Evolutionary conservation across 2,888 invertebrate species (phyloP), one percentile per base, ranked within the genome.

Genomic region (Yponomeuta plumbellus): DNA sequence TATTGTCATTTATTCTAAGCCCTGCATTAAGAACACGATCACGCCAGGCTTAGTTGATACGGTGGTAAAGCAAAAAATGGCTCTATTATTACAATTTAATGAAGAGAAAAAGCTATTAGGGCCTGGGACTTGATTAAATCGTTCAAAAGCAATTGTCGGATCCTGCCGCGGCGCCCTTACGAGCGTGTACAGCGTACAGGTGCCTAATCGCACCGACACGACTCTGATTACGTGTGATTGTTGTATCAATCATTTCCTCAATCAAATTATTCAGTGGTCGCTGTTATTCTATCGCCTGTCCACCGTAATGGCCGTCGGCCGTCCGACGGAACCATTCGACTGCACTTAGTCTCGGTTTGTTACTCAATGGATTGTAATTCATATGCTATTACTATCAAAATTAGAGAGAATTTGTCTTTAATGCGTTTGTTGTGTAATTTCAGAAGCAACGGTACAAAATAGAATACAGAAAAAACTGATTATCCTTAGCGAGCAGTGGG

Each of bases 171-270:
- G n/a, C n/a, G 66, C 76, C 80, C 76, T 75, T 74, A 63, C 23
- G 63, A 40, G 61, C 63, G 34, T 13, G 20, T 75, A 79, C 78
- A 74, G 76, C 71, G 76, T 72, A 70, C 80, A 76, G 75, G 75
- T 78, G 80, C 81, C 78, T 89, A 88, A 90, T 89, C 84, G 87
- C 78, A 77, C 81, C 81, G 79, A 83, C 90, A 89, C 90, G 89
- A 88, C 84, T 88, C 81, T 86, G 85, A 88, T 88, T 89, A 89
- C 83, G 82, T 81, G 81, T 84, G 89, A 88, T 89, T 85, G 88
- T 88, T 86, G 87, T 88, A 90, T 90, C 89, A 90, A 90, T 90
- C 90, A 90, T 90, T 87, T 88, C 86, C 84, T 81, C 84, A 86
- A 89, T 88, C 87, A 89, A 89, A 89, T 90, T 86, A 90, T 90